These are phyloP conservation scores for Mylabris sibirica DNA, from an alignment of 2,888 invertebrate species.

Conservation along the genomic window DNA sequence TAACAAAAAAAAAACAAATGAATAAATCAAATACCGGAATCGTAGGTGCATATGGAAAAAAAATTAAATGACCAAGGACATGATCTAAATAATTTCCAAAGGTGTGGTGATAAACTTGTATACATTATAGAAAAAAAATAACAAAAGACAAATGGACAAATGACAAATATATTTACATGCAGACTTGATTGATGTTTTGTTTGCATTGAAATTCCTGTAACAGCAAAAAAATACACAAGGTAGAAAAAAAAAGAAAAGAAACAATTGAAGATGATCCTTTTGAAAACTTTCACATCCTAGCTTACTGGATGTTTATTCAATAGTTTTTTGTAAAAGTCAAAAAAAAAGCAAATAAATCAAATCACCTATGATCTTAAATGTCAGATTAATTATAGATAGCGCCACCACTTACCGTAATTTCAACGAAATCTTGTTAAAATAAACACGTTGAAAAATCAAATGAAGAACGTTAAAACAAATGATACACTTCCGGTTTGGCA, in stretches of 20 bases:
- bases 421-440: not conserved
- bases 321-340: too few relatives aligned
- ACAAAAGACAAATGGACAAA: not conserved
- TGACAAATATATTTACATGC: not conserved
- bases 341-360: not conserved
- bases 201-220: too few relatives aligned
- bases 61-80: constrained; percentile 17
- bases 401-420: not conserved
- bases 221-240: too few relatives aligned
- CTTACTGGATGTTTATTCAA: not conserved
- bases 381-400: too few relatives aligned
- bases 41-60: constrained; percentile 1
- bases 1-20: not conserved
- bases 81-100: constrained; percentile 23
- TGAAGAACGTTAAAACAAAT: not conserved
- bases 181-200: not conserved
- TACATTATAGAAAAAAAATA: not conserved
- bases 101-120: constrained; percentile 18
- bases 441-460: not conserved
- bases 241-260: not conserved
- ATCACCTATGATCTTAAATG: not conserved
- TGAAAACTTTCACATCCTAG: not conserved
- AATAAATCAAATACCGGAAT: not conserved
- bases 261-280: not conserved
- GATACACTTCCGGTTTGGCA: constrained; percentile 6